These are phyloP conservation scores for Drosophila sp. DNA, from an alignment of 1,140 invertebrate genomes.

Conservation along the genomic window DNA sequence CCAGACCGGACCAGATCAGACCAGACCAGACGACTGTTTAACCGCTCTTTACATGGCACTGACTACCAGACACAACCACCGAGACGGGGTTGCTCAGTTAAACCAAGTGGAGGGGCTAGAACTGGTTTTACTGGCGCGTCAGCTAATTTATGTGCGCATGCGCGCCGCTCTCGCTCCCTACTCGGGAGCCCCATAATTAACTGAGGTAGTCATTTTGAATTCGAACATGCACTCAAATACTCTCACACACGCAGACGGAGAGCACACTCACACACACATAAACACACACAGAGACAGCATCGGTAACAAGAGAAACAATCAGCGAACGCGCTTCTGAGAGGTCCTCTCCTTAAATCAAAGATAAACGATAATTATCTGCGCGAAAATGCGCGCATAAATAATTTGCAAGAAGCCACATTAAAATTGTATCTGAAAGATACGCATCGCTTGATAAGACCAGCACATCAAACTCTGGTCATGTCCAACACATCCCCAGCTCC, in stretches of 20 bases:
- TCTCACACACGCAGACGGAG: not conserved
- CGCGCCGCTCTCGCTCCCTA: slow-evolving; percentile 80
- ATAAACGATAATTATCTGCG: slow-evolving; percentile 84
- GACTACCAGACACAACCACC: slow-evolving; percentile 5
- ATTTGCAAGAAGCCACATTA: slow-evolving; percentile 84
- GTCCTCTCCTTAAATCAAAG: slow-evolving; percentile 80
- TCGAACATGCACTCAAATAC: slow-evolving; percentile 56
- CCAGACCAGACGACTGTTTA: slow-evolving; percentile 47
- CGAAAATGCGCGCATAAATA: slow-evolving; percentile 84
- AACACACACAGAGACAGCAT: slow-evolving; percentile 35
- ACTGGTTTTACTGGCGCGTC: slow-evolving; percentile 62
- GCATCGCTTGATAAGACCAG: slow-evolving; percentile 61
- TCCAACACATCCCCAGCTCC: slow-evolving; percentile 16
- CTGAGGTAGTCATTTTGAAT: slow-evolving; percentile 84
- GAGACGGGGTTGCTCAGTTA: not conserved
- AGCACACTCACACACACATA: not conserved
- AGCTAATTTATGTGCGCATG: slow-evolving; percentile 79
- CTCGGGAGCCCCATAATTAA: slow-evolving; percentile 84
- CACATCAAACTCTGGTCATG: slow-evolving; percentile 32
- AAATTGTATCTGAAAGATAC: slow-evolving; percentile 83
- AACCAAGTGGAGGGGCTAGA: slow-evolving; percentile 25
- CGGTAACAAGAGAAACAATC: slow-evolving; percentile 45
- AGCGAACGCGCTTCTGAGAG: slow-evolving; percentile 48
- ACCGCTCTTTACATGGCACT: slow-evolving; percentile 65
- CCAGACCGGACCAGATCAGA: slow-evolving; percentile 22